Evolutionary conservation across 1,140 invertebrate species (phyloP), one percentile per base, ranked within the genome.

Genomic region (Bilobella aurantiaca): DNA sequence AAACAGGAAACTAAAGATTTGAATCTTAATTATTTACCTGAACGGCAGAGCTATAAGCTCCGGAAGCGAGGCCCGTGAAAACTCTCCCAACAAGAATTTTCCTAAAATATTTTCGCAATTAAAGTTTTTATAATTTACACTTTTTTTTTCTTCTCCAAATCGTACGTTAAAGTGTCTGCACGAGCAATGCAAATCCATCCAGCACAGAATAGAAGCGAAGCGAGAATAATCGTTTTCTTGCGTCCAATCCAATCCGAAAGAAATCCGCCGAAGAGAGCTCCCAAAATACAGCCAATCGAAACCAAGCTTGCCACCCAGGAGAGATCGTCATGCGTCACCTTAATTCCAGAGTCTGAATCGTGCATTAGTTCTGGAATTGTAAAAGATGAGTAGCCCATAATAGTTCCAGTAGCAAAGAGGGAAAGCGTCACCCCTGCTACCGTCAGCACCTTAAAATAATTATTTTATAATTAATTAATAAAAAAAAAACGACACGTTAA

Each of bases 241-340:
- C 71, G 30, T 18, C 71, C 71, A 42, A 73, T 66, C 28, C 28
- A 42, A 29, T 73, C 71, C 1, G 68, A 29, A 25, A 63, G 58
- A 12, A 73, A 25, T 18, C 68, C 71, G 1, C 71, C 68, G 3
- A 73, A 29, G 0, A 73, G n/a, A 16, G 70, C 67, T 1, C 71
- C 71, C 16, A 70, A 1, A 30, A 73, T 67, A 27, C 67, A 69
- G 8, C 71, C 71, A 29, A 73, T 59, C 1, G 66, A 66, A 8
- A 73, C 68, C 23, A 73, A 25, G 46, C 66, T 68, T 0, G 71
- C 70, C 32, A 73, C 69, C 71, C 71, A 73, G 16, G 68, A 69
- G n/a, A 73, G 42, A 53, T 69, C 65, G 3, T 68, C 65, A 0
- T 60, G 37, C 21, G 59, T 60, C 2, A 66, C 61, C 58, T 69